Evolutionary conservation across 1,140 invertebrate species (phyloP).

Genomic region (Hycleus phaleratus): DNA sequence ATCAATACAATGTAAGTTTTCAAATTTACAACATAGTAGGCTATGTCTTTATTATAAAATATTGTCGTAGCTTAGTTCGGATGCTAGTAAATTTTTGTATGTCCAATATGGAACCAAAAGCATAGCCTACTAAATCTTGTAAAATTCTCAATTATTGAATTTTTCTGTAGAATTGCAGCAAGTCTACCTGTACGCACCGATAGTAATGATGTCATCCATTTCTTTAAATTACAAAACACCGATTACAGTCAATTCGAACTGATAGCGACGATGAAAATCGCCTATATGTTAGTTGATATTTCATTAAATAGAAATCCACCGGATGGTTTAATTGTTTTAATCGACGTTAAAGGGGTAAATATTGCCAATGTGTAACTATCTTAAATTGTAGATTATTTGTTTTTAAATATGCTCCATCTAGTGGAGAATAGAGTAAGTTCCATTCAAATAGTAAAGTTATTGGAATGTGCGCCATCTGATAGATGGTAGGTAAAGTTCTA

Average conservation of each 20-base stretch:
- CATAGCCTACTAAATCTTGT: too few species aligned
- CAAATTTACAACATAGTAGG: too few species aligned
- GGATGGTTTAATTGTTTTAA: slow-evolving; percentile 49
- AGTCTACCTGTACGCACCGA: slow-evolving; percentile 49
- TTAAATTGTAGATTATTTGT: not conserved
- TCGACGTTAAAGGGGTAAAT: slow-evolving; percentile 52
- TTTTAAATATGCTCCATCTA: too few species aligned
- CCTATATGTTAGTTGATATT: slow-evolving; percentile 54
- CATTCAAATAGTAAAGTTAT: too few species aligned
- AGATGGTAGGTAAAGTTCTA: too few species aligned
- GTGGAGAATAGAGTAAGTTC: too few species aligned
- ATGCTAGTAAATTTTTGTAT: too few species aligned
- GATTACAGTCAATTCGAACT: slow-evolving; percentile 52
- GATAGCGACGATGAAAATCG: slow-evolving; percentile 50
- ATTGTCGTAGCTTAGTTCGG: too few species aligned
- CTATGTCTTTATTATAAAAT: too few species aligned
- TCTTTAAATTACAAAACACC: slow-evolving; percentile 49
- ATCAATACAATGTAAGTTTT: slow-evolving; percentile 24
- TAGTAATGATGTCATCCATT: slow-evolving; percentile 53
- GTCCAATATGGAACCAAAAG: too few species aligned
- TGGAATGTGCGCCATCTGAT: too few species aligned
- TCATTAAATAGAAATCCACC: slow-evolving; percentile 32
- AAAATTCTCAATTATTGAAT: too few species aligned
- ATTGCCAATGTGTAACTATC: not conserved
- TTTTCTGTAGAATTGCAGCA: not conserved